phyloP scores from a whole-genome alignment of 1,140 invertebrate genomes.

The Apis mellifera region Amel_HAv3.1 CM009943.2:5318001-5318500 shows the following conservation, averaged over 20 bases:
- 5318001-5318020: slow-evolving; percentile 38
- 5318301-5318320: slow-evolving; percentile 56
- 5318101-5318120: not conserved
- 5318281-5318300: slow-evolving; percentile 76
- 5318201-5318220: slow-evolving; percentile 82
- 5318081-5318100: not conserved
- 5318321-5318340: slow-evolving; percentile 54
- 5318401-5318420: not conserved
- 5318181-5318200: slow-evolving; percentile 81
- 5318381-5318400: not conserved
- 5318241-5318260: slow-evolving; percentile 50
- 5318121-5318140: slow-evolving; percentile 51
- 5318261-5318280: slow-evolving; percentile 81
- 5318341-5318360: slow-evolving; percentile 57
- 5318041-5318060: not conserved
- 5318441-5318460: not conserved
- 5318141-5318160: slow-evolving; percentile 30
- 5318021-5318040: slow-evolving; percentile 52
- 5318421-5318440: not conserved
- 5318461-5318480: not conserved
- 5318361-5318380: slow-evolving; percentile 55
- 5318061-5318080: not conserved
- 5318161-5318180: slow-evolving; percentile 52
- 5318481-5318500: not conserved
- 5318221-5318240: slow-evolving; percentile 82